Base-by-base conservation (phyloP, 2,797 vertebrate species). In the Cetoscarus ocellatus region DNA sequence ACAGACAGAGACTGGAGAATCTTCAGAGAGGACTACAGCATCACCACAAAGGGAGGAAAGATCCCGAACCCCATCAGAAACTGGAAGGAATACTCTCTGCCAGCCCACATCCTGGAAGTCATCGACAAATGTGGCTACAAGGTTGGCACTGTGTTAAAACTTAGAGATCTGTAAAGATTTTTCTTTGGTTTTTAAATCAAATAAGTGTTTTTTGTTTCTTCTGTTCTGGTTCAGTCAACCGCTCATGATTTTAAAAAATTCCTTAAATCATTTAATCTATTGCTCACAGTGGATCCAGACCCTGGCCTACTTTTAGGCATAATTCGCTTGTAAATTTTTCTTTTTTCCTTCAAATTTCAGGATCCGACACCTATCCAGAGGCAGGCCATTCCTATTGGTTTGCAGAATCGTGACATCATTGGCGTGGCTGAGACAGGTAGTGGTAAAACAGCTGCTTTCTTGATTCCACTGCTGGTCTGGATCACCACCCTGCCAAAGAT, bases 121-220 rank as follows among this genome's bases (percentile, higher is more conserved):
- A 99, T 99, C 39, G 98, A 99, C 88, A 97, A 97, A 79, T 99
- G 98, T 0, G 98, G 98, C 80, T 99, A 99, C 82, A 99, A 99
- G 97, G 98, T 98, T 39, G 50, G 85, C 8, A 27, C 1, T 5
- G 5, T 5, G 11, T 43, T 18, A 5, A 49, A 12, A 10, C 38
- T 70, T 61, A 54, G 11, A 34, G 61, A 36, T 49, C 49, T n/a
- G 10, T 18, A 35, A 13, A 39, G 35, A 17, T 7, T 8, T 3
- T n/a, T 8, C 12, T 10, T 27, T 11, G 13, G 14, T 17, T 49
- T 10, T 19, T 9, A 18, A 19, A 36, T 18, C 1, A 45, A 17
- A 35, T 11, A 14, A 1, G 17, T 10, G 4, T 10, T 17, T 35
- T 34, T 51, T 2, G 2, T 17, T 53, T 5, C 2, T 43, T 15